Evolutionary conservation across 2,888 invertebrate genomes (phyloP), one percentile per base, ranked within the genome.

Genomic region (Cheilosia soror): DNA sequence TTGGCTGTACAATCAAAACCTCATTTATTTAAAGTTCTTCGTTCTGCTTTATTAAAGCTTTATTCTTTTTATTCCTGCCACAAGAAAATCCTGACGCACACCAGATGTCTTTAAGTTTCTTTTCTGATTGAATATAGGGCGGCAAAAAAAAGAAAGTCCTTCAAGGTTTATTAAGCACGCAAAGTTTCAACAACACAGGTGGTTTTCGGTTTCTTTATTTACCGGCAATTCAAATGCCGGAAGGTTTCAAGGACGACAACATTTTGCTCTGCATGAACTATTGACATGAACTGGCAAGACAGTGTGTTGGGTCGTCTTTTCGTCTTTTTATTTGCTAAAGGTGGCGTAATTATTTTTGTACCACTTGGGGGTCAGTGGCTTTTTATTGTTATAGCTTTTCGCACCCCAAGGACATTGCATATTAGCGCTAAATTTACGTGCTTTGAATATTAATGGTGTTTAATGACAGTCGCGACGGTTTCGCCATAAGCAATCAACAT

Each of bases 81-180:
- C 5, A 40, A 11, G 31, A 60, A 60, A 49, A 5, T 33, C 25
- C 42, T 57, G 42, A n/a, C 33, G 57, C 15, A 55, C 47, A 15
- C n/a, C 57, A 58, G 57, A 69, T 58, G 57, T 4, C 57, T 55
- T 69, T 57, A 44, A 57, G 44, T 33, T 6, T 31, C 68, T 66
- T 68, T 55, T 55, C 40, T 42, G 49, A 40, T 60, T n/a, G 13
- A 6, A 40, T 13, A 44, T 20, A 33, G 29, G 13, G 15, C 0
- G 20, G 37, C 37, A 29, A 40, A 42, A 29, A 25, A 40, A 44
- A 55, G 20, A 42, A 15, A 40, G 29, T 68, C 31, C 31, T 55
- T 55, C 53, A 66, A 53, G 66, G 53, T 40, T 29, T 66, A 51
- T 66, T 5, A 66, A 66, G n/a, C 49, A 65, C 63, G 49, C 49